phyloP scores from a whole-genome alignment of 2,797 vertebrate genomes.

The Meriones psammophilus region DNA sequence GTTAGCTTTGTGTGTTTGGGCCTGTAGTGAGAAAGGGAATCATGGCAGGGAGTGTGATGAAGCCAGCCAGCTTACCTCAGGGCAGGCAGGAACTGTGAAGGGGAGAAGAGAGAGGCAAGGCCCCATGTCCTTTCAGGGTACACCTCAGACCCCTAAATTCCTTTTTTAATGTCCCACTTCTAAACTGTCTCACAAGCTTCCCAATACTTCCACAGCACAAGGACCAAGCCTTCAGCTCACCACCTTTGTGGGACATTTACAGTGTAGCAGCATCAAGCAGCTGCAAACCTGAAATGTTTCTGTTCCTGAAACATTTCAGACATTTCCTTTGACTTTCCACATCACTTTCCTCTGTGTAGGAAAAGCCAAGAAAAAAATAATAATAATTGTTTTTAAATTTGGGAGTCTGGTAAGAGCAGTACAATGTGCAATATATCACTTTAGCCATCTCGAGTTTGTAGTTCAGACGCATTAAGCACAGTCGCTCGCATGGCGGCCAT shows the following conservation, averaged over 20 bases:
- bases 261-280: neutral
- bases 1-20: neutral
- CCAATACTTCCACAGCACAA: neutral
- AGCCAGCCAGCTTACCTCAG: neutral
- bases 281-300: neutral
- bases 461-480: neutral
- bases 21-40: neutral
- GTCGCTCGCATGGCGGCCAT: accelerated
- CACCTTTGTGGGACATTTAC: neutral
- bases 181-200: neutral
- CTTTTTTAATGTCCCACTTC: neutral
- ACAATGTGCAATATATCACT: neutral
- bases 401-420: neutral
- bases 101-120: neutral
- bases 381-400: neutral
- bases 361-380: neutral
- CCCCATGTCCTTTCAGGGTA: neutral
- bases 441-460: neutral
- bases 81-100: neutral
- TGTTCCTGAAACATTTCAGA: neutral
- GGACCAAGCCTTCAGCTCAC: neutral
- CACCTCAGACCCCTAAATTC: too few relatives aligned
- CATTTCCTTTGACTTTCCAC: neutral
- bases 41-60: neutral
- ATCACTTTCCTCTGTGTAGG: neutral